Percentiles rank a stretch among this genome's conserved stretches.
phyloP scores from a whole-genome alignment of 2,888 invertebrate species.

The Neoitamus cyanurus region DNA sequence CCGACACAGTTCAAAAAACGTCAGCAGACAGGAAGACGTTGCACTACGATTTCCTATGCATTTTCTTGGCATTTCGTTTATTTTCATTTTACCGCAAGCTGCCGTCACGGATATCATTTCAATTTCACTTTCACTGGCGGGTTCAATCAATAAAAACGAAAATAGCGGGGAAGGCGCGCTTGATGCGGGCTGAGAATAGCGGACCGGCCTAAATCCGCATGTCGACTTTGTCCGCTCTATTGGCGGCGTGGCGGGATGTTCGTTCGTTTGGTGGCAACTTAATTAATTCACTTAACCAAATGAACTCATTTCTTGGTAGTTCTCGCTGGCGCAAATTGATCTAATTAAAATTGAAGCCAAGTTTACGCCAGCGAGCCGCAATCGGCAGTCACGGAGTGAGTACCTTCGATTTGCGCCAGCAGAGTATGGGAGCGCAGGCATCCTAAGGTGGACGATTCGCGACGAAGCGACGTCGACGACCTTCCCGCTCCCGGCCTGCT shows the following conservation, averaged over 20 bases:
- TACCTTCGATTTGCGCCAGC: neutral
- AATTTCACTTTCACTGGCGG: neutral
- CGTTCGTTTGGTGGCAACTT: neutral
- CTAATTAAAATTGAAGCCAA: constrained; percentile 20
- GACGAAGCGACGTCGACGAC: neutral
- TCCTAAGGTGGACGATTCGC: neutral
- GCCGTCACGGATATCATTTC: neutral
- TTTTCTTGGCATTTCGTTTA: neutral
- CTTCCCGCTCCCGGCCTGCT: neutral
- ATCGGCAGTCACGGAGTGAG: neutral
- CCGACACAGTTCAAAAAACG: neutral
- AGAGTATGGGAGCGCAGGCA: neutral
- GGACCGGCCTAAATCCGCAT: neutral
- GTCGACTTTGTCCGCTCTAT: neutral
- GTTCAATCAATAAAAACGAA: neutral
- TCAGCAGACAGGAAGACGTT: neutral
- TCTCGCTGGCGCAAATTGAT: neutral
- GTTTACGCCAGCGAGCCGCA: neutral
- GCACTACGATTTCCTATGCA: neutral
- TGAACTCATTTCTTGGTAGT: neutral
- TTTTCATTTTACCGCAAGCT: neutral
- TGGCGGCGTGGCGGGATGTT: neutral
- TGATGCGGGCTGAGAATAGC: neutral
- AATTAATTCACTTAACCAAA: constrained; percentile 20
- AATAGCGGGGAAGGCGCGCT: neutral